These are phyloP conservation scores for Orgyia antiqua DNA, from an alignment of 2,888 invertebrate genomes.

Conservation along the genomic window DNA sequence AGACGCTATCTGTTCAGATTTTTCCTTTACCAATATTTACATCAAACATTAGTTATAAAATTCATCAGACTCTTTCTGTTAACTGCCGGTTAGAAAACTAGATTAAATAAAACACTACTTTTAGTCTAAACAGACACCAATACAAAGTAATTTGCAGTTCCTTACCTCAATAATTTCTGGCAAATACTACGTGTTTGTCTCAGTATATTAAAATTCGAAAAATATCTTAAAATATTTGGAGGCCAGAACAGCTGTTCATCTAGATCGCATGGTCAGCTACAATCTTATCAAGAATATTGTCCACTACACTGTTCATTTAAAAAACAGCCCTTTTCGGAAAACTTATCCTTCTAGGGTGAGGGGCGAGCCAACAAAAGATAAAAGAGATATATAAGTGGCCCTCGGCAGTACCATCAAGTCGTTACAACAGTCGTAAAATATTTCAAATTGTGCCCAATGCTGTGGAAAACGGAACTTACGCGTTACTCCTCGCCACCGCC, in stretches of 20 bases:
- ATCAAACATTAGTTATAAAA: too few species aligned
- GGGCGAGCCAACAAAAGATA: conserved; percentile 71
- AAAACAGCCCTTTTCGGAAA: conserved; percentile 50
- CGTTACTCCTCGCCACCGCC: conserved; percentile 36
- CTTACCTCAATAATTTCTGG: too few species aligned
- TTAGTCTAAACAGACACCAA: too few species aligned
- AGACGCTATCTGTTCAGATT: too few species aligned
- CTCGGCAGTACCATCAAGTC: conserved; percentile 75
- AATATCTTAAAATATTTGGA: too few species aligned
- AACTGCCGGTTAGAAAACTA: too few species aligned
- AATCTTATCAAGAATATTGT: conserved; percentile 20
- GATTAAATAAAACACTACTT: too few species aligned
- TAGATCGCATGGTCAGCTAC: conserved; percentile 18
- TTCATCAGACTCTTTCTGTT: too few species aligned
- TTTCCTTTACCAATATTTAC: too few species aligned
- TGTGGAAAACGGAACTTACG: conserved; percentile 77
- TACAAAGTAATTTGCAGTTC: too few species aligned
- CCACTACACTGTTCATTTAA: conserved; percentile 30
- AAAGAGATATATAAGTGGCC: conserved; percentile 78
- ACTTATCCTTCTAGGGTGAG: conserved; percentile 56
- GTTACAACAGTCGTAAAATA: conserved; percentile 77
- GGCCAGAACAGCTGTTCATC: conserved; percentile 7
- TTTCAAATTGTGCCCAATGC: conserved; percentile 78
- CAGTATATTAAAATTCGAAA: too few species aligned
- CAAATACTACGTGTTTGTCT: too few species aligned